Percentiles rank a stretch among this genome's conserved stretches.
These are phyloP conservation scores for Brachionus plicatilis DNA, from an alignment of 1,140 invertebrate genomes.

Conservation along the genomic window DNA sequence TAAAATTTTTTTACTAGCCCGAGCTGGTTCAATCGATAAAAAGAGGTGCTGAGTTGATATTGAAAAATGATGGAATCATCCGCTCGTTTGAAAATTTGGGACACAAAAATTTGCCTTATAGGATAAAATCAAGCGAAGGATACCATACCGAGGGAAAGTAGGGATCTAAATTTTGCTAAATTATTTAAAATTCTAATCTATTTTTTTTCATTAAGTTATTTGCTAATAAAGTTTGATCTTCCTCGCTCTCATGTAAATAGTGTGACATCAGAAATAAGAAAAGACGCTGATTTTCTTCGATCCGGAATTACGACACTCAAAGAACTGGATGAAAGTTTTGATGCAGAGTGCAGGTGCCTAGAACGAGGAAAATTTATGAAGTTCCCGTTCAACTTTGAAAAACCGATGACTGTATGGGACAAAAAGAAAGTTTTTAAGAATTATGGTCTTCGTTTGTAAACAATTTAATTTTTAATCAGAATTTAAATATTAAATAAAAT, in stretches of 20 bases:
- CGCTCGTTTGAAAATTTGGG: slow-evolving; percentile 37
- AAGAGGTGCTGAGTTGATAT: not conserved
- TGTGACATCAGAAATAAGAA: slow-evolving; percentile 15
- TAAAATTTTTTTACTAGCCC: not conserved
- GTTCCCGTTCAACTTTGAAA: slow-evolving; percentile 36
- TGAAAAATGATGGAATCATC: slow-evolving; percentile 30
- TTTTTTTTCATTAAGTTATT: not conserved
- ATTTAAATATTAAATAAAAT: too few species aligned
- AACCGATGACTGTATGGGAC: slow-evolving; percentile 32
- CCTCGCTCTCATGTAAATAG: not conserved
- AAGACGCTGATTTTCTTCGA: slow-evolving; percentile 29
- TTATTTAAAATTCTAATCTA: not conserved
- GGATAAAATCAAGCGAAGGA: slow-evolving; percentile 8
- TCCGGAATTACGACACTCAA: not conserved
- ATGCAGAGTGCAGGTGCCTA: slow-evolving; percentile 2
- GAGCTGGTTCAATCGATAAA: slow-evolving; percentile 37
- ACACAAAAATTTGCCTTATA: not conserved
- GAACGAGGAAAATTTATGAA: slow-evolving; percentile 31
- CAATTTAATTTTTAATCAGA: not conserved
- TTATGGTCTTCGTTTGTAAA: slow-evolving; percentile 38
- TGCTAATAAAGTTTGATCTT: slow-evolving; percentile 31
- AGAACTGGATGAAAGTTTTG: not conserved
- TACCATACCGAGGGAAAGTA: slow-evolving; percentile 32
- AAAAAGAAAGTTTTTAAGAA: slow-evolving; percentile 36
- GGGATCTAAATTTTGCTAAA: slow-evolving; percentile 49